Conservation (phyloP, 2,113 vertebrate species). For the Chrysemys picta region DNA sequence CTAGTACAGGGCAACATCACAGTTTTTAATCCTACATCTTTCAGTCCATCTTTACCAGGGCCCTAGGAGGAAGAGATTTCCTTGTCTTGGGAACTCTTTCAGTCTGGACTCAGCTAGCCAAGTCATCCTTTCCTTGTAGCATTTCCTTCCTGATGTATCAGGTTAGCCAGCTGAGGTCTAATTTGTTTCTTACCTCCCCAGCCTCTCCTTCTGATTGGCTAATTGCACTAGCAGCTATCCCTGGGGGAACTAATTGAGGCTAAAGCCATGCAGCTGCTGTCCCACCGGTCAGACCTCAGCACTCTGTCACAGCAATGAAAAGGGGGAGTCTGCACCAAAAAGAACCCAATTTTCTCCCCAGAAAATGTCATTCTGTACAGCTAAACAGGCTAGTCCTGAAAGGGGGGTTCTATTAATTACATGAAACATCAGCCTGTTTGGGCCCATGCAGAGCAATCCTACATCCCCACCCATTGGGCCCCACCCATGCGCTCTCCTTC, state of each 20-base stretch:
- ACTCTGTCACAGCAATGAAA: neutral
- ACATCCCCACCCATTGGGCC: no score
- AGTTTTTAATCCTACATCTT: neutral
- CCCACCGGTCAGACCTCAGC: neutral
- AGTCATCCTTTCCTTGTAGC: no score
- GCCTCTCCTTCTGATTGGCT: no score
- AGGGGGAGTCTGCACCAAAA: neutral
- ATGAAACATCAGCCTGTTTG: neutral
- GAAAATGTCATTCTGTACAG: neutral
- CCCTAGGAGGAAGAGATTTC: no score
- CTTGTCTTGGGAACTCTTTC: no score
- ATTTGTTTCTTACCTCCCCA: no score
- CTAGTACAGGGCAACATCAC: neutral
- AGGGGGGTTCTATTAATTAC: neutral
- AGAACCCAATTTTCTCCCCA: neutral
- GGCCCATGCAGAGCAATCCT: neutral
- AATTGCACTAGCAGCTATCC: no score
- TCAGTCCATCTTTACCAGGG: neutral
- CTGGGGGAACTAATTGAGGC: no score
- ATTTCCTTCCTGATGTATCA: no score
- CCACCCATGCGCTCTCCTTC: neutral
- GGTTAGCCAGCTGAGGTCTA: no score
- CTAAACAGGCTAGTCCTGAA: neutral
- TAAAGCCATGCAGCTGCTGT: no score
- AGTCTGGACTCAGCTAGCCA: no score